A percentile compares a stretch with the other conserved stretches of the same genome.
These are phyloP conservation scores for Sycophila sp. DNA, from an alignment of 1,140 invertebrate species.

Conservation along the genomic window DNA sequence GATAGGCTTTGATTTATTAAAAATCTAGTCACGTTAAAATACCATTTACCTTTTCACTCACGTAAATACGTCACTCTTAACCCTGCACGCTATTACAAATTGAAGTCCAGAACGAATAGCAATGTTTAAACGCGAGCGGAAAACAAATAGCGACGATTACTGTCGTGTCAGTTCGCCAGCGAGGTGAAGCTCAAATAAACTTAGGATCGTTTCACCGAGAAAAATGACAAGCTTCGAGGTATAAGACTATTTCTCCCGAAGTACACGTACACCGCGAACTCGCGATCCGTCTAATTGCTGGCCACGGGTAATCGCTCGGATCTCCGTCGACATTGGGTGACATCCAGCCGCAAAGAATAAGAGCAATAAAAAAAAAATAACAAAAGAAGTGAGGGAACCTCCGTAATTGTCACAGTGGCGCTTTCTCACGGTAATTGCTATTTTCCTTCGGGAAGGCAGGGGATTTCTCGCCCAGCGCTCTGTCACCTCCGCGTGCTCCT, in stretches of 20 bases:
- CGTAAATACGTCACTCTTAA: not conserved
- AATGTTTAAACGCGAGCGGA: too few species aligned
- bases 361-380: not conserved
- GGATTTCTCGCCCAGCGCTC: too few species aligned
- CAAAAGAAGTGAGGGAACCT: not conserved
- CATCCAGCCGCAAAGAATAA: not conserved
- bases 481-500: not conserved
- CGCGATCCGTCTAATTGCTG: not conserved
- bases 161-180: too few species aligned
- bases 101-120: too few species aligned
- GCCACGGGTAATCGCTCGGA: not conserved
- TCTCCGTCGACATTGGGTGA: not conserved
- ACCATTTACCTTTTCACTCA: not conserved
- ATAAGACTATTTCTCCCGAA: too few species aligned
- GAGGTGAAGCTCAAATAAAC: too few species aligned
- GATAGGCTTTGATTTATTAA: too few species aligned
- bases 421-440: slow-evolving; percentile 24
- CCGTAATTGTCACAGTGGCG: not conserved
- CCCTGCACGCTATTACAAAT: too few species aligned
- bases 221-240: too few species aligned
- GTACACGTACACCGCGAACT: not conserved
- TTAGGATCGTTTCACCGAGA: too few species aligned
- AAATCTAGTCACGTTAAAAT: too few species aligned
- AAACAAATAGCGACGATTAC: too few species aligned
- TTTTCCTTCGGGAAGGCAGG: not conserved